phyloP scores from a whole-genome alignment of 2,888 invertebrate species.

The Sarcophaga subvicina region DNA sequence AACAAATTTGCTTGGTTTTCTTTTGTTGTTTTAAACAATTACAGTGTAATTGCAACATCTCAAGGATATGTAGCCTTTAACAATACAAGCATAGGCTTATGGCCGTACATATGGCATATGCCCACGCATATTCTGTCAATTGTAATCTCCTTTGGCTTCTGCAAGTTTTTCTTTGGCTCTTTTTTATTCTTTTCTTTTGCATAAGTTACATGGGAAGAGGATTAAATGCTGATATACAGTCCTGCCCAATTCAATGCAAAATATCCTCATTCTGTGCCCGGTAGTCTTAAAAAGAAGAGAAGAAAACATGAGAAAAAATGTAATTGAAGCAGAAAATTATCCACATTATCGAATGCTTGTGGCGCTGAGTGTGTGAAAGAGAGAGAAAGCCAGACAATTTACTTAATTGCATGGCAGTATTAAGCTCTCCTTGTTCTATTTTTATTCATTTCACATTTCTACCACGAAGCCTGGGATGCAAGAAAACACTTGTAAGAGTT shows the following conservation, averaged over 20 bases:
- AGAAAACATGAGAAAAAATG: not conserved
- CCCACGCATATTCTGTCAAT: too few species aligned
- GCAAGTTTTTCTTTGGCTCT: too few species aligned
- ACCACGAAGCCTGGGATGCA: too few species aligned
- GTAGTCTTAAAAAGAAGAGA: not conserved
- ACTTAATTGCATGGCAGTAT: constrained; percentile 4
- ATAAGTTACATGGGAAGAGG: too few species aligned
- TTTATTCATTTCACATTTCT: not conserved
- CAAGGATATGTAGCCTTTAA: not conserved
- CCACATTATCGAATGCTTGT: not conserved
- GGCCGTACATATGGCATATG: too few species aligned
- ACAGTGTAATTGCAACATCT: not conserved
- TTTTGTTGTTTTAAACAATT: constrained; percentile 11
- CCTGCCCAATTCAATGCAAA: too few species aligned
- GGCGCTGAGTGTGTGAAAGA: not conserved
- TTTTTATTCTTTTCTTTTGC: too few species aligned
- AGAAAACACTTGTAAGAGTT: too few species aligned
- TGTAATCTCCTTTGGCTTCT: too few species aligned
- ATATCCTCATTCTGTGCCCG: too few species aligned
- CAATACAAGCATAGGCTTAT: too few species aligned
- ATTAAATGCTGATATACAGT: too few species aligned
- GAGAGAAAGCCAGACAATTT: constrained; percentile 9
- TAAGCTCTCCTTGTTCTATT: not conserved
- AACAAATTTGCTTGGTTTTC: not conserved
- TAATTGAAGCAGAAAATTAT: constrained; percentile 4